Evolutionary conservation across 2,888 invertebrate species (phyloP).

Genomic region (Conomelus anceps): DNA sequence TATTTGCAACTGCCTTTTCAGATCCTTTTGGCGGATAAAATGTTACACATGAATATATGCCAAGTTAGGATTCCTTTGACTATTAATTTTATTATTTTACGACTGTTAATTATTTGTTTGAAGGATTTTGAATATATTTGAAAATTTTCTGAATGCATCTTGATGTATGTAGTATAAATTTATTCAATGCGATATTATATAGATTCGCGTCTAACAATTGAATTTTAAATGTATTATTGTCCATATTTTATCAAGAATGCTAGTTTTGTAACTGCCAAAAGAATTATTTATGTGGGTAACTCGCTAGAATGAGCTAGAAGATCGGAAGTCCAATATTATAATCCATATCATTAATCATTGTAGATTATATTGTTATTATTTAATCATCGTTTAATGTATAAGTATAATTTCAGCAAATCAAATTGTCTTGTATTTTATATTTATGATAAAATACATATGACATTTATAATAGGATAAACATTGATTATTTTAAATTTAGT

Average conservation of each 20-base stretch:
- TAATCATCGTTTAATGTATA: background rate
- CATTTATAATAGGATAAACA: too few species aligned
- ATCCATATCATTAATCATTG: background rate
- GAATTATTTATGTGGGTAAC: background rate
- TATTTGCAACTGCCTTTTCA: too few species aligned
- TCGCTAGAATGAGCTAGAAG: background rate
- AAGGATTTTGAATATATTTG: too few species aligned
- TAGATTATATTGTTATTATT: background rate
- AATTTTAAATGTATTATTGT: background rate
- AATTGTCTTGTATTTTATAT: background rate
- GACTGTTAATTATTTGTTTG: too few species aligned
- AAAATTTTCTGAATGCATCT: background rate
- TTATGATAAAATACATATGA: background rate
- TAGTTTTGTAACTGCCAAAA: background rate
- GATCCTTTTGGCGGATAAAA: too few species aligned
- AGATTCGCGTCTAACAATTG: too few species aligned
- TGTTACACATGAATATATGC: too few species aligned
- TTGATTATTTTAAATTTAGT: too few species aligned
- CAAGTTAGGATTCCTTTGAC: too few species aligned
- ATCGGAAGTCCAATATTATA: background rate
- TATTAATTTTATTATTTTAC: too few species aligned
- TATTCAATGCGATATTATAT: background rate
- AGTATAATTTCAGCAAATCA: background rate
- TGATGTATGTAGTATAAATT: background rate
- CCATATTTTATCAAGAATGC: background rate